Base-by-base conservation (phyloP, 2,888 invertebrate species). In the Tanypteryx hageni region DNA sequence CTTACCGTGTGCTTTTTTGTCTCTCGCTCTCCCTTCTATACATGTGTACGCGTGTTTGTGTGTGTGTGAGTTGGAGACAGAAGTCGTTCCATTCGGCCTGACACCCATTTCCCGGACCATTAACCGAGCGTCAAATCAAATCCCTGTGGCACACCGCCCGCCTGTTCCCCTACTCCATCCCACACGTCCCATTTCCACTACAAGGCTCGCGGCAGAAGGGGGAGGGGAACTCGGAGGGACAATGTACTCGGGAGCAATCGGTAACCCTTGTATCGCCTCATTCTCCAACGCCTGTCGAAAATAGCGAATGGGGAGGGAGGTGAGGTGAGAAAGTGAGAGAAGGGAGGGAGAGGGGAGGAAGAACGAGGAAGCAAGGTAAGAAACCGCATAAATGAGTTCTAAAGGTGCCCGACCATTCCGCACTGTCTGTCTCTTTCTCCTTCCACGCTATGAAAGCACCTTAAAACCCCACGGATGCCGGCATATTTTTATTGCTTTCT, bases 71-170 rank as follows among this genome's bases (percentile, higher is more conserved):
- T 16, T n/a, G 64, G n/a, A 22, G 68, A 44, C 44, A 7, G 68
- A 68, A 68, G 68, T 22, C n/a, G 44, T 44, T 44, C 68, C 68
- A 68, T 18, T 22, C 68, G 68, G 11, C 68, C n/a, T 68, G 22
- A 68, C 68, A 68, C 18, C n/a, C 68, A 68, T 68, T 68, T 68
- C 68, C 68, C 68, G 22, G 68, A 68, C 68, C 68, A 68, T 68
- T 68, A 68, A 68, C 68, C 22, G 68, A 68, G 68, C 68, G 68
- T 68, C 68, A 68, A 68, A 68, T 68, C 68, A 68, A 68, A 68
- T 68, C 68, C 68, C 68, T 68, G 68, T 22, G 68, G 68, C 68
- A 68, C 18, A 22, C 68, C 68, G n/a, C 68, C 68, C 68, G 22
- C 68, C 68, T n/a, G n/a, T n/a, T n/a, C n/a, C n/a, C n/a, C n/a